Percentiles rank a stretch among this genome's conserved stretches.
phyloP scores from a whole-genome alignment of 2,888 invertebrate genomes.

The Drosophila acutilabella region DNA sequence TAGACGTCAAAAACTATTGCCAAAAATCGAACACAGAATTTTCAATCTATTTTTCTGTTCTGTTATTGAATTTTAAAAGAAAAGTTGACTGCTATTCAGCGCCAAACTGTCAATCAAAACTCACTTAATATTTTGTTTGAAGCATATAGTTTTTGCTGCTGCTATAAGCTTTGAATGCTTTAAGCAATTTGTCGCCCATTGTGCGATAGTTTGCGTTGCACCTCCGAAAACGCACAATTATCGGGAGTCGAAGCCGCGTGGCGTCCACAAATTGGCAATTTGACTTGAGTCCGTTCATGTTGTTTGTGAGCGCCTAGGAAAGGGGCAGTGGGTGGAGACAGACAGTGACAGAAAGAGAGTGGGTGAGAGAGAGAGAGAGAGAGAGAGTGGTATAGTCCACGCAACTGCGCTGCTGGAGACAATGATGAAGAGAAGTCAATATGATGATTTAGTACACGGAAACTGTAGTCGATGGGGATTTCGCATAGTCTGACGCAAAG shows the following conservation, averaged over 20 bases:
- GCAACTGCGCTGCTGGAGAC: slow-evolving; percentile 67
- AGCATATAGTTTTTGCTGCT: background rate
- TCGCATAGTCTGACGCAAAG: slow-evolving; percentile 12
- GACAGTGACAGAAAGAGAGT: background rate
- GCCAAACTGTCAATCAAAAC: background rate
- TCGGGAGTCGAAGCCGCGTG: slow-evolving; percentile 41
- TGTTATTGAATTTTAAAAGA: background rate
- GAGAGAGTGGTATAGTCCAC: slow-evolving; percentile 3
- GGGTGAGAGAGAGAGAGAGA: background rate
- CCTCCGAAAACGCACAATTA: slow-evolving; percentile 57
- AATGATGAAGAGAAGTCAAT: slow-evolving; percentile 64
- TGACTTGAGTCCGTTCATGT: slow-evolving; percentile 66
- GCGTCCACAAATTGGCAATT: slow-evolving; percentile 76
- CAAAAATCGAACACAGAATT: background rate
- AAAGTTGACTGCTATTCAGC: background rate
- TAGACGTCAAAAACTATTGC: background rate
- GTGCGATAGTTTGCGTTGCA: slow-evolving; percentile 47
- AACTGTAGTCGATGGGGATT: slow-evolving; percentile 48
- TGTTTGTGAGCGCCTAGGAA: background rate
- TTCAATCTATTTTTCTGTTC: background rate
- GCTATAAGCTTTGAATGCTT: background rate
- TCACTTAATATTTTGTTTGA: background rate
- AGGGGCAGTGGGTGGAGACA: background rate
- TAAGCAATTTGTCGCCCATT: slow-evolving; percentile 48
- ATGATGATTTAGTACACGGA: slow-evolving; percentile 74